Conservation (phyloP, 2,113 vertebrate genomes). For the Heterocephalus glaber region DNA sequence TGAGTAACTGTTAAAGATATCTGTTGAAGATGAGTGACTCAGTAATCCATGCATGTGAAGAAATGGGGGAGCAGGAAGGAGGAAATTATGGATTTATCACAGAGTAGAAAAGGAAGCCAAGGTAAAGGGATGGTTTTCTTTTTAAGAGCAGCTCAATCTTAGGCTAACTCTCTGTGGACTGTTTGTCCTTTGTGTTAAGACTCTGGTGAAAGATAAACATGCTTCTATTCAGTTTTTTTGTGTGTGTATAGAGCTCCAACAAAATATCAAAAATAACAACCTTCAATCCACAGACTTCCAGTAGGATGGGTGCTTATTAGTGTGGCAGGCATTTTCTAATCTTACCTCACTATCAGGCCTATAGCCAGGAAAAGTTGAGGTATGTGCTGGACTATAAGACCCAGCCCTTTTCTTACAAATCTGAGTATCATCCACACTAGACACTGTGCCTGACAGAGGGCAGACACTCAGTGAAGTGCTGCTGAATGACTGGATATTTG, state of each 20-base stretch:
- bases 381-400: not conserved
- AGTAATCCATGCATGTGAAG: not conserved
- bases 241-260: not conserved
- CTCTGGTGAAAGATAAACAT: constrained; percentile 9
- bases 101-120: not conserved
- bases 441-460: rapidly evolving
- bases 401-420: not conserved
- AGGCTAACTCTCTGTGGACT: not conserved
- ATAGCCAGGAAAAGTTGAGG: not conserved
- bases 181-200: not conserved
- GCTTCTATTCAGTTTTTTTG: constrained; percentile 15
- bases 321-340: not conserved
- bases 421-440: not conserved
- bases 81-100: not conserved
- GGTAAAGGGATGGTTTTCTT: not conserved
- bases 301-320: not conserved
- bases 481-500: not conserved
- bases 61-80: not conserved
- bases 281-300: not conserved
- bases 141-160: not conserved
- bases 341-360: not conserved
- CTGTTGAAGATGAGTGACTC: not conserved
- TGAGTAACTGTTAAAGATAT: not conserved
- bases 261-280: constrained; percentile 3
- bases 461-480: rapidly evolving